Evolutionary conservation across 1,140 invertebrate species (phyloP), one percentile per base, ranked within the genome.

Genomic region (Aphaenogaster ashmeadi): DNA sequence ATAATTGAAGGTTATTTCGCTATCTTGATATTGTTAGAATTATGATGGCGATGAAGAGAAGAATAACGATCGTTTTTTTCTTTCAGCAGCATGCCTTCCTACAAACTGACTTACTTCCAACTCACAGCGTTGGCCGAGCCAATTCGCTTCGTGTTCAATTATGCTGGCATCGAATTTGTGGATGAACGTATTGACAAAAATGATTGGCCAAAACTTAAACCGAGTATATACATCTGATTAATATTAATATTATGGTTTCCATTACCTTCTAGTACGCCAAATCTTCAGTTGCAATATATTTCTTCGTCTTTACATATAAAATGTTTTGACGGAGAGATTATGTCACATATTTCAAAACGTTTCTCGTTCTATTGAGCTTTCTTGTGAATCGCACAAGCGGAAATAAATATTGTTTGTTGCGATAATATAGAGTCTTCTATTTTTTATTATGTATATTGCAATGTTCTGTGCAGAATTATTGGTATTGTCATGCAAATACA

Each of bases 121-220:
- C 90, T 97, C 0, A 97, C 96, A 87, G 98, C 97, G 67, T 94
- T 98, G 13, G 97, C 94, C 2, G 98, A 98, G 92, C 96, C 97
- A 8, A 97, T 98, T 71, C 96, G 98, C 56, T 97, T 97, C 72
- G 91, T 98, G 3, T 93, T 98, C 0, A 96, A 96, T 58, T 98
- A 98, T 94, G 97, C 96, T 7, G 96, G 95, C 67, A 95, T 97
- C 27, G 96, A 97, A 41, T 98, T 97, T 91, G 97, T 98, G 92
- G 98, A 98, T 93, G 92, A 96, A 3, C 96, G 97, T 74, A 96
- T 97, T 83, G 95, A 96, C 8, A 41, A 87, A 0, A 95, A 96
- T 38, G 92, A 96, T 36, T 97, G 97, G 97, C 96, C 96, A 11
- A 94, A 95, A 56, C 62, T 97, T 0, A 97, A 97, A 72, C 88